phyloP scores from a whole-genome alignment of 2,888 invertebrate species.

The Oasisia sp. region DNA sequence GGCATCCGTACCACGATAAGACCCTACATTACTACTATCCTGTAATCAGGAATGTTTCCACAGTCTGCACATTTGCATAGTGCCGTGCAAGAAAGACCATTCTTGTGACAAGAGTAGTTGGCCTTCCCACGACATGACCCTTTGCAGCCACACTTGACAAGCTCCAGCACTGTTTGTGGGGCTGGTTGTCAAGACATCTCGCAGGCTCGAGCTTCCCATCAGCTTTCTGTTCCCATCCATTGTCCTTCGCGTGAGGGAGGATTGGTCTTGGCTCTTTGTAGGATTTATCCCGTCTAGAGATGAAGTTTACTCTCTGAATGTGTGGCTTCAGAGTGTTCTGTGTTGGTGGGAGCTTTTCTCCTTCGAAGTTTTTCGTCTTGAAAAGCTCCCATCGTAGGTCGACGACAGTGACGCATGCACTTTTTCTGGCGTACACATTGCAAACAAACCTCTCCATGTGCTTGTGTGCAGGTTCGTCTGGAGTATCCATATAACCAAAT shows the following conservation, averaged over 20 bases:
- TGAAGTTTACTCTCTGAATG: too few relatives aligned
- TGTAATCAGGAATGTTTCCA: neutral
- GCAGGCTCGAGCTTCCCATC: constrained; percentile 18
- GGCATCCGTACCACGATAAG: too few relatives aligned
- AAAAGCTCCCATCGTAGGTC: too few relatives aligned
- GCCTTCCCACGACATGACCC: neutral
- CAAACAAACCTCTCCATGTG: neutral
- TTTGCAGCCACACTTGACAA: constrained; percentile 26
- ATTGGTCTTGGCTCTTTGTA: too few relatives aligned
- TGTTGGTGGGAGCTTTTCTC: too few relatives aligned
- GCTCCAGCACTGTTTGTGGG: constrained; percentile 13
- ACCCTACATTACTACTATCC: too few relatives aligned
- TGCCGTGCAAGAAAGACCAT: neutral
- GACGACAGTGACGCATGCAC: neutral
- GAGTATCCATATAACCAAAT: neutral
- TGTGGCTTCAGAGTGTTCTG: too few relatives aligned
- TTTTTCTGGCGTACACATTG: neutral
- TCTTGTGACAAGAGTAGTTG: too few relatives aligned
- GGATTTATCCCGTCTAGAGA: too few relatives aligned
- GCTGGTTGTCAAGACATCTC: constrained; percentile 18
- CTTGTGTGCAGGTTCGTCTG: neutral
- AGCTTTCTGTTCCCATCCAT: constrained; percentile 20
- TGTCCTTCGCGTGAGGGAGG: too few relatives aligned
- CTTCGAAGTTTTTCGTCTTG: too few relatives aligned
- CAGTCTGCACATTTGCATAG: neutral